Evolutionary conservation across 2,888 invertebrate species (phyloP).

Genomic region (Pinctada fucata): DNA sequence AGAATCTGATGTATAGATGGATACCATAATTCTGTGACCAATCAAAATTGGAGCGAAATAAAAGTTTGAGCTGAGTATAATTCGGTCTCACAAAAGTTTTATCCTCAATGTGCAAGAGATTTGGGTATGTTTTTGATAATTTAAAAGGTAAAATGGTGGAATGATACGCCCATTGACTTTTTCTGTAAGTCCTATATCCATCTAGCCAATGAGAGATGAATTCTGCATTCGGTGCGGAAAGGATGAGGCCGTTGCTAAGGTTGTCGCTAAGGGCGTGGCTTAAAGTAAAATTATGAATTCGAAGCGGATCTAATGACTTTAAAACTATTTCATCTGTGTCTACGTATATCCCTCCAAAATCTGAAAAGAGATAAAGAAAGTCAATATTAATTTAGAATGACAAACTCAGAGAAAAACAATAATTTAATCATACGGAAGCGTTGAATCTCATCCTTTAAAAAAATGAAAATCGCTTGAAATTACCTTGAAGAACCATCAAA

Average conservation of each 20-base stretch:
- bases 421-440: too few relatives aligned
- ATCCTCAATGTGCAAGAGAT: slow-evolving; percentile 38
- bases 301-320: slow-evolving; percentile 49
- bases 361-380: slow-evolving; percentile 45
- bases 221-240: slow-evolving; percentile 28
- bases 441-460: too few relatives aligned
- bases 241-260: slow-evolving; percentile 39
- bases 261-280: slow-evolving; percentile 35
- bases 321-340: slow-evolving; percentile 70
- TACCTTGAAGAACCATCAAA: slow-evolving; percentile 60
- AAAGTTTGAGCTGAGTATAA: slow-evolving; percentile 19
- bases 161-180: slow-evolving; percentile 33
- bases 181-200: slow-evolving; percentile 27
- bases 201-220: slow-evolving; percentile 31
- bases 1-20: slow-evolving; percentile 37
- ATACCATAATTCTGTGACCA: slow-evolving; percentile 43
- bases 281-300: slow-evolving; percentile 30
- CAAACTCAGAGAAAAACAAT: background rate
- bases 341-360: slow-evolving; percentile 72
- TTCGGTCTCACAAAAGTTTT: slow-evolving; percentile 42
- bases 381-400: background rate
- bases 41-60: slow-evolving; percentile 38
- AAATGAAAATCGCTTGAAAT: background rate
- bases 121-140: slow-evolving; percentile 30
- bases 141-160: slow-evolving; percentile 36